Conservation (phyloP, 2,797 vertebrate genomes). For the Linurgus olivaceus region DNA sequence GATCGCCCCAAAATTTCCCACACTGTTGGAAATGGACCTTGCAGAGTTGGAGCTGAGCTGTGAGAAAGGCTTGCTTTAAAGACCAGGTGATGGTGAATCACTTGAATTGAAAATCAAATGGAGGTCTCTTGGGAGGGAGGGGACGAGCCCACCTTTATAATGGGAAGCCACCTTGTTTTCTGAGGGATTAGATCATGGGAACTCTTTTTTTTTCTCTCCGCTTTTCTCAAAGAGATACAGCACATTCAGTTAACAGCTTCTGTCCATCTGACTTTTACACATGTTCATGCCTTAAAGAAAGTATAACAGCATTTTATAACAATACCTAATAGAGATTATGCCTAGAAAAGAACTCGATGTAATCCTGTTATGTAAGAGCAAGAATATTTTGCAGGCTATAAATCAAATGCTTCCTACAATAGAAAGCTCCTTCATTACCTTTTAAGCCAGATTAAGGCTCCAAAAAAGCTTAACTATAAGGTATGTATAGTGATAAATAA, state of each 20-base stretch:
- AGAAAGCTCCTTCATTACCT: background rate
- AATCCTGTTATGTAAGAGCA: constrained; percentile 27
- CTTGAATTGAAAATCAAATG: background rate
- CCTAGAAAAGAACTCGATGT: background rate
- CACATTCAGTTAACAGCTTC: background rate
- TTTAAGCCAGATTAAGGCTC: background rate
- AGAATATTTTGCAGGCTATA: background rate
- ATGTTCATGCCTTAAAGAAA: background rate
- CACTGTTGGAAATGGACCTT: background rate
- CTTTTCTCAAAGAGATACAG: background rate
- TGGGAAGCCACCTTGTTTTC: background rate
- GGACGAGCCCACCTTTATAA: background rate
- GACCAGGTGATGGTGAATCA: background rate
- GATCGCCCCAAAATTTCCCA: background rate
- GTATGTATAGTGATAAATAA: background rate
- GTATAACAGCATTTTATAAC: background rate
- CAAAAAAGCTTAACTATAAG: background rate
- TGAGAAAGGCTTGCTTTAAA: background rate
- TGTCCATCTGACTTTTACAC: background rate
- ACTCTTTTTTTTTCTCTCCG: background rate
- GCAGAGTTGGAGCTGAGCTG: background rate
- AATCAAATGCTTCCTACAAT: background rate
- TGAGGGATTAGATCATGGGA: background rate
- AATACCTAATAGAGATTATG: constrained; percentile 16
- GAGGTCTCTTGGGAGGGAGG: background rate